Evolutionary conservation across 1,140 invertebrate genomes (phyloP), one percentile per base, ranked within the genome.

Genomic region (Littorina saxatilis): DNA sequence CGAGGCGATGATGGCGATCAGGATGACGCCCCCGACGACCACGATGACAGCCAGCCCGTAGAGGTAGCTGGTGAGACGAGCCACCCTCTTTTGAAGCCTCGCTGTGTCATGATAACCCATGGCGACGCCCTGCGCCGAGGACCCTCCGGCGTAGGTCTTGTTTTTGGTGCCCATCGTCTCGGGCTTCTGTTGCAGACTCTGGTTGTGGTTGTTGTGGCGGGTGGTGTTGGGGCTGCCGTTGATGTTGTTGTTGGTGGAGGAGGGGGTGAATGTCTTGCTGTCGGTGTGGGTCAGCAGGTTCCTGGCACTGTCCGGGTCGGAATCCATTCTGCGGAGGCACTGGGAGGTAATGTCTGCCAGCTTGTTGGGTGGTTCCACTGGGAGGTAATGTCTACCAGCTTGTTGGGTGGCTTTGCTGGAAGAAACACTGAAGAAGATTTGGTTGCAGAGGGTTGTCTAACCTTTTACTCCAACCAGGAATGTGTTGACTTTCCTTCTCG

Each of bases 1-100:
- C 43, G 86, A 80, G 27, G 88, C 80, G 37, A 87, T 75, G 3
- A 87, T 81, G 40, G 87, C 78, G 35, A 89, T 86, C 7, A 89
- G 66, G 52, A 89, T 87, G 20, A 88, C 29, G 37, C 83, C 85
- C 0, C 88, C 88, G 0, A 81, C 75, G 27, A 87, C 81, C 4
- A 87, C 85, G 3, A 87, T 83, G 2, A 76, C 82, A 17, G 84
- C 82, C 63, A 89, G 80, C 37, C 83, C 87, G 40, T 86, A 86
- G 4, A 89, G 74, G 74, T 86, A 87, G 39, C 77, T 81, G 29
- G 81, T 83, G 1, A 88, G 74, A 32, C 79, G 66, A 4, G 82
- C 68, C 37, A 84, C 82, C 47, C 85, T 82, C 32, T 79, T 29
- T 39, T 84, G 74, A 13, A 89, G 72, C 11, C 76, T n/a, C 27